phyloP scores from a whole-genome alignment of 2,113 vertebrate genomes.

The Bos javanicus region DNA sequence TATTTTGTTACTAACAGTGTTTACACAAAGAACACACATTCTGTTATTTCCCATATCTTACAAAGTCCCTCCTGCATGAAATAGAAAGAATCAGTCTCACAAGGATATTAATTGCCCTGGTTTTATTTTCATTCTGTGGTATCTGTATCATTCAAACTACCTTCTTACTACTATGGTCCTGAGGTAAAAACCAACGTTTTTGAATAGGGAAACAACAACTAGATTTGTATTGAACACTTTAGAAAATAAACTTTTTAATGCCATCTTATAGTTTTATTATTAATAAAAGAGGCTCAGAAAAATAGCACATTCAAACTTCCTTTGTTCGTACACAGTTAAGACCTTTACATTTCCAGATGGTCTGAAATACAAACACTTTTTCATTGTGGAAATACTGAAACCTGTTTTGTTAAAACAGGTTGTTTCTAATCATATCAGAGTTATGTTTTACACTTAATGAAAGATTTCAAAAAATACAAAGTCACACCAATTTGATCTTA shows the following conservation, averaged over 20 bases:
- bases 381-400: slow-evolving; percentile 40
- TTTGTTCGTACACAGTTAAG: slow-evolving; percentile 35
- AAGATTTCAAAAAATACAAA: slow-evolving; percentile 39
- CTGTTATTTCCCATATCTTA: not conserved
- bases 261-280: not conserved
- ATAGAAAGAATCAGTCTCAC: not conserved
- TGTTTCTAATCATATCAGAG: slow-evolving; percentile 14
- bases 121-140: slow-evolving; percentile 41
- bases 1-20: not conserved
- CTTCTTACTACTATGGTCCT: not conserved
- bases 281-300: slow-evolving; percentile 48
- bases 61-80: not conserved
- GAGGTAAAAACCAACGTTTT: slow-evolving; percentile 32
- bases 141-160: not conserved
- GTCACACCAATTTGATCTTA: not conserved
- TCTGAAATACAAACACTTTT: slow-evolving; percentile 42
- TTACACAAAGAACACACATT: not conserved
- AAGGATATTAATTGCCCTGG: not conserved
- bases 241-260: slow-evolving; percentile 5
- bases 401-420: slow-evolving; percentile 19
- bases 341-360: slow-evolving; percentile 10
- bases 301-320: slow-evolving; percentile 10
- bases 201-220: slow-evolving; percentile 18
- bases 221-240: not conserved
- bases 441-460: slow-evolving; percentile 39